Evolutionary conservation across 1,140 invertebrate species (phyloP).

Genomic region (Zaprionus taronus): DNA sequence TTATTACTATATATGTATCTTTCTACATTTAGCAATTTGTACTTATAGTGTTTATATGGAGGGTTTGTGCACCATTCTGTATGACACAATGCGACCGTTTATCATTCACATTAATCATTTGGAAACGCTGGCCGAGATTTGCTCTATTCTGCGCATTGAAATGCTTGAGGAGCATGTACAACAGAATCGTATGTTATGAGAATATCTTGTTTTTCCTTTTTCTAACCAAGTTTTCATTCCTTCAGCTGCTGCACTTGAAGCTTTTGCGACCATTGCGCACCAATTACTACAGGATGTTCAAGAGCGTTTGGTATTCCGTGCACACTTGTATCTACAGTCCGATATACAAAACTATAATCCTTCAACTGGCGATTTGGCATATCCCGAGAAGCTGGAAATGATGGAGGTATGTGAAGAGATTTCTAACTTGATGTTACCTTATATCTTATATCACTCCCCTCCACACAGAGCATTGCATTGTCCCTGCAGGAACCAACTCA

Average conservation of each 20-base stretch:
- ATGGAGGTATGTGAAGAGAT: conserved; percentile 90
- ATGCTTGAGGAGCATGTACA: conserved; percentile 97
- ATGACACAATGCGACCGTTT: conserved; percentile 96
- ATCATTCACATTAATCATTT: conserved; percentile 99
- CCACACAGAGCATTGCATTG: conserved; percentile 88
- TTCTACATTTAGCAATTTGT: not conserved
- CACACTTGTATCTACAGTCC: conserved; percentile 96
- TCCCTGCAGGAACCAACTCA: conserved; percentile 88
- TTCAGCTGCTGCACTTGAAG: conserved; percentile 88
- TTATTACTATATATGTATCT: not conserved
- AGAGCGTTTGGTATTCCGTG: conserved; percentile 97
- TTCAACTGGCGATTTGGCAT: conserved; percentile 97
- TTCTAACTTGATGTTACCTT: not conserved
- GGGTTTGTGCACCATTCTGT: conserved; percentile 94
- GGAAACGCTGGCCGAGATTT: conserved; percentile 98
- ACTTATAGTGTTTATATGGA: conserved; percentile 89
- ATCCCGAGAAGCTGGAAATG: conserved; percentile 98
- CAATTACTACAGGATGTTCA: conserved; percentile 98
- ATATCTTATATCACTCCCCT: too few relatives aligned
- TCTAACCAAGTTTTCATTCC: not conserved
- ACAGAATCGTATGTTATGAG: conserved; percentile 89
- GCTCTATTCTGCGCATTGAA: conserved; percentile 96
- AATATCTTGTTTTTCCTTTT: not conserved
- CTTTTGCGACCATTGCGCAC: conserved; percentile 93
- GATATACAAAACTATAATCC: conserved; percentile 96